Evolutionary conservation across 1,140 invertebrate species (phyloP), one percentile per base, ranked within the genome.

Genomic region (Aporrectodea caliginosa): DNA sequence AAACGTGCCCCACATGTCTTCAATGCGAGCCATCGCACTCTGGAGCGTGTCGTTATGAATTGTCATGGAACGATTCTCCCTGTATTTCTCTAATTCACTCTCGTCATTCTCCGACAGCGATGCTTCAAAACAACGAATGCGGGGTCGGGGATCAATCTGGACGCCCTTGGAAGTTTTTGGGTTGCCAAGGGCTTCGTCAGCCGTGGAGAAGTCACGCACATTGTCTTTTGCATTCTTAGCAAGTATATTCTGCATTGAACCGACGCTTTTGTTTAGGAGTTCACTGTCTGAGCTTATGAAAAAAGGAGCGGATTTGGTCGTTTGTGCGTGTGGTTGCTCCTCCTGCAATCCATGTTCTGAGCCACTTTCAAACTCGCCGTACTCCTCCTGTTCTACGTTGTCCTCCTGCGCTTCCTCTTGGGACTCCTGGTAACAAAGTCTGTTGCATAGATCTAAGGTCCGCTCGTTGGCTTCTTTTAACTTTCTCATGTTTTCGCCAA

Each of bases 1-100:
- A 84, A 88, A 88, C 77, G 85, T 81, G 35, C 87, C 83, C 87
- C 87, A 88, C 84, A 88, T 86, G 77, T 85, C 84, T 30, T 87
- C 83, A 80, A 88, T 85, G 70, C 83, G 82, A 73, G 81, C 81
- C 78, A 85, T 81, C 43, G 71, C 43, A 22, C 43, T 58, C 22
- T 22, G 6, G 43, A 12, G 43, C 22, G 43, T 58, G 43, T 58
- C 43, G 43, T 58, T 58, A 22, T 58, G 43, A 6, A 58, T 58
- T 22, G 22, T 22, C 6, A 58, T 22, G 6, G 43, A 6, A 12
- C 43, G 43, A 22, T 58, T 58, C 43, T 58, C 43, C 43, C 22
- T 58, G 43, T 58, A 58, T 58, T 22, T 58, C 43, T 58, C 43
- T 6, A 58, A 12, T 58, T n/a, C n/a, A n/a, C 43, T 58, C 22